Conservation (phyloP, 2,888 invertebrate species). For the Rhaphigaster nebulosa region DNA sequence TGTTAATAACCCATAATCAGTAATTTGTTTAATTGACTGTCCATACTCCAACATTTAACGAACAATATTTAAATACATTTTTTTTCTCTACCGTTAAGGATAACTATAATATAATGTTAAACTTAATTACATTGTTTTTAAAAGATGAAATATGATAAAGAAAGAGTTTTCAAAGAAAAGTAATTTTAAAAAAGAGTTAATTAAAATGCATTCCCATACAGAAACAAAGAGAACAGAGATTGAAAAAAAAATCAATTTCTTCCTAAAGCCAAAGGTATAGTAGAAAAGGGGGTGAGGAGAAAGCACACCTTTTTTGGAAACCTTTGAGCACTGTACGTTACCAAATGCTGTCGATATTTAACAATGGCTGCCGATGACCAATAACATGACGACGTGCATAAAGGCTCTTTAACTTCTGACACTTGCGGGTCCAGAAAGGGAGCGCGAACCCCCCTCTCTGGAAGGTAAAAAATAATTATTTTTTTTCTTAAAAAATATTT, state of each 20-base stretch:
- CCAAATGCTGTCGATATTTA: background rate
- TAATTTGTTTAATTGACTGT: no score
- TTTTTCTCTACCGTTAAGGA: no score
- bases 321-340: background rate
- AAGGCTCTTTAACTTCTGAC: no score
- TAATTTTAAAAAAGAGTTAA: background rate
- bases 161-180: background rate
- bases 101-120: background rate
- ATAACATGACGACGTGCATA: background rate
- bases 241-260: background rate
- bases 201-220: background rate
- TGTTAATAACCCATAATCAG: no score
- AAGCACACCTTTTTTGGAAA: background rate
- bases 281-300: background rate
- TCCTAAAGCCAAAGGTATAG: background rate
- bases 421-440: no score
- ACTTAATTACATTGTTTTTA: background rate
- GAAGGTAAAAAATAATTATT: no score
- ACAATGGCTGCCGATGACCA: background rate
- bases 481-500: no score
- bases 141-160: background rate
- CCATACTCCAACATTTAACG: no score
- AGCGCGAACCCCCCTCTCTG: no score
- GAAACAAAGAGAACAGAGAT: background rate
- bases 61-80: no score